Evolutionary conservation across 2,888 invertebrate genomes (phyloP).

Genomic region (Urechis unicinctus): DNA sequence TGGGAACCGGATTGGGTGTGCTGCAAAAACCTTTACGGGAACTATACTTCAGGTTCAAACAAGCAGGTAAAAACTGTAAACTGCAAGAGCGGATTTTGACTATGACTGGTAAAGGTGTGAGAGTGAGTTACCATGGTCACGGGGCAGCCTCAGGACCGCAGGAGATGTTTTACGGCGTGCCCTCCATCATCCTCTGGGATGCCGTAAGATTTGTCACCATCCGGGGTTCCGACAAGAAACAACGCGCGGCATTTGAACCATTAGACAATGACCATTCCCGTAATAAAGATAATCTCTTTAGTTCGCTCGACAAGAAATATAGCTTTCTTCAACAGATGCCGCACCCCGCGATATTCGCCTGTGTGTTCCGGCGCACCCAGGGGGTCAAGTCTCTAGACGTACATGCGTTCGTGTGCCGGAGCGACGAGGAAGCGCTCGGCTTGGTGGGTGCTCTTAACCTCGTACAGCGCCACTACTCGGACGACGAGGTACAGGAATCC

Average conservation of each 20-base stretch:
- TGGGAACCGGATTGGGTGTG: conserved; percentile 94
- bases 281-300: conserved; percentile 57
- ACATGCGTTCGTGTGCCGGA: conserved; percentile 94
- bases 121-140: conserved; percentile 85
- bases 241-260: conserved; percentile 62
- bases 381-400: conserved; percentile 98
- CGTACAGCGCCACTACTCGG: conserved; percentile 9
- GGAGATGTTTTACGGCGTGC: conserved; percentile 53
- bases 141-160: conserved; percentile 70
- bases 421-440: conserved; percentile 20
- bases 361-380: conserved; percentile 87
- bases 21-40: conserved; percentile 95
- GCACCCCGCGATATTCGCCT: conserved; percentile 94
- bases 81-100: conserved; percentile 52
- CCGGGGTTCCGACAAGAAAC: conserved; percentile 48
- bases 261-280: conserved; percentile 50
- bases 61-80: conserved; percentile 15
- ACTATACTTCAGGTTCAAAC: conserved; percentile 87
- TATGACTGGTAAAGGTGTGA: conserved; percentile 72
- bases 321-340: conserved; percentile 84
- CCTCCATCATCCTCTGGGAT: conserved; percentile 55
- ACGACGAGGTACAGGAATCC: conserved; percentile 10
- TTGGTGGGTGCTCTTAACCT: conserved; percentile 14
- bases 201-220: conserved; percentile 33
- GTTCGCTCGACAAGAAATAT: conserved; percentile 93